Evolutionary conservation across 2,113 vertebrate species (phyloP).

Genomic region (Colistium nudipinnis): DNA sequence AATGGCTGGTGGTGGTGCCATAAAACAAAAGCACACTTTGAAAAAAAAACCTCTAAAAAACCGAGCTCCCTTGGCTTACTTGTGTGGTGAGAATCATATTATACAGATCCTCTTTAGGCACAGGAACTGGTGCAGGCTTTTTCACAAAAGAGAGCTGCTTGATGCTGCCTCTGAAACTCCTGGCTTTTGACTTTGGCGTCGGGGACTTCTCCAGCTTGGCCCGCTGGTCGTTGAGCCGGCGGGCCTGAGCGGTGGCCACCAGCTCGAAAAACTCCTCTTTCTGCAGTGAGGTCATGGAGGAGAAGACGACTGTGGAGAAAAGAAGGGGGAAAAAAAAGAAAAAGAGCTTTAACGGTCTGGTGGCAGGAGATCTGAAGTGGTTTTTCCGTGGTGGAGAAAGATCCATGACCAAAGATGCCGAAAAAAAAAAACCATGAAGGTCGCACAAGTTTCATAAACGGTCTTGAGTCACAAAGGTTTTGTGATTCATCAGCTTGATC

Average conservation of each 20-base stretch:
- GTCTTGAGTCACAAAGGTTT: conserved; percentile 9
- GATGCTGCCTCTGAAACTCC: conserved; percentile 74
- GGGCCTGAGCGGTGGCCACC: conserved; percentile 85
- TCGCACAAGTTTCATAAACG: conserved; percentile 22
- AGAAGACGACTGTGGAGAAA: conserved; percentile 80
- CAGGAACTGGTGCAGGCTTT: conserved; percentile 43
- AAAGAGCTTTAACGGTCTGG: neutral
- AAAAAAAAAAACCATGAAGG: too few relatives aligned
- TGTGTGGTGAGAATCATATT: conserved; percentile 88
- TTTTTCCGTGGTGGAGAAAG: neutral
- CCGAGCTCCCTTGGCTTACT: conserved; percentile 63
- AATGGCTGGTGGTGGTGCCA: too few relatives aligned
- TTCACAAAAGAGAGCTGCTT: conserved; percentile 68
- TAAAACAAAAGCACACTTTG: neutral
- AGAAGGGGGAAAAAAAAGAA: conserved; percentile 18
- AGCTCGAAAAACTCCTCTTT: conserved; percentile 90
- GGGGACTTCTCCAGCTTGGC: conserved; percentile 73
- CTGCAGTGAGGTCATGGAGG: conserved; percentile 89
- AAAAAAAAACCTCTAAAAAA: neutral
- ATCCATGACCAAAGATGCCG: too few relatives aligned
- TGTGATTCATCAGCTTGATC: conserved; percentile 13
- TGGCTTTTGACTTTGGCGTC: conserved; percentile 49
- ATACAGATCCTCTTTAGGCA: conserved; percentile 87
- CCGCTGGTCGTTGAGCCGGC: conserved; percentile 88
- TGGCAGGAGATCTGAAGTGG: neutral